Evolutionary conservation across 2,797 vertebrate species (phyloP), one percentile per base, ranked within the genome.

Genomic region (Oceanodroma leucorhoa): DNA sequence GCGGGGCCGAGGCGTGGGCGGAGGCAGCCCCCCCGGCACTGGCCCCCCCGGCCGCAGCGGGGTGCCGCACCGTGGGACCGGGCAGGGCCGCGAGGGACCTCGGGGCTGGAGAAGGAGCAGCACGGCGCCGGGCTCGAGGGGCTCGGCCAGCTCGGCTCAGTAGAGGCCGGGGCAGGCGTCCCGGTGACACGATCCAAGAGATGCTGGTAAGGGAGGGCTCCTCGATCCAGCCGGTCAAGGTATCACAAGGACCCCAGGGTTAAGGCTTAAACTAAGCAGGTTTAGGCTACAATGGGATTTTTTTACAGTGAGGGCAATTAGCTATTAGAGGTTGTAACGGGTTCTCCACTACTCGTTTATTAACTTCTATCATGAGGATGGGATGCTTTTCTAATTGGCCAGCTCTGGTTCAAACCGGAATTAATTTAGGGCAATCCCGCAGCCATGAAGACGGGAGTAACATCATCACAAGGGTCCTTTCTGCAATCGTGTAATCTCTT

Each of bases 251-350:
- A 67, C 30, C 79, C 62, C 29, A 9, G 7, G 58, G 43, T 85
- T 91, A 87, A 85, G 69, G 89, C 85, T 94, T 91, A 60, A 80
- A 62, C 87, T 87, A 86, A 85, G 85, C 82, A 77, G 29, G 54
- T 80, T 91, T 62, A 75, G 64, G 67, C 87, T 90, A 91, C 14
- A 73, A 38, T 5, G 18, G 43, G 48, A 4, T 19, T 26, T 70
- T 45, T 89, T 69, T 91, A 93, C 67, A 85, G 65, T 12, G 57
- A 91, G 84, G 85, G 38, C 87, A 86, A 40, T 93, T 55, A 85
- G 71, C 82, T 91, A 77, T 11, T 6, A 53, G 76, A 80, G 62
- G 34, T 29, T 20, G 53, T n/a, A 65, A 92, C 0, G 1, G 55
- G 65, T 34, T 89, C 51, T 77, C 82, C 67, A 36, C 84, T 88